Percentiles rank a stretch among this genome's conserved stretches.
Conservation (phyloP, 53 echinoderm and acorn worm genomes). For the Zoroaster sp. region DNA sequence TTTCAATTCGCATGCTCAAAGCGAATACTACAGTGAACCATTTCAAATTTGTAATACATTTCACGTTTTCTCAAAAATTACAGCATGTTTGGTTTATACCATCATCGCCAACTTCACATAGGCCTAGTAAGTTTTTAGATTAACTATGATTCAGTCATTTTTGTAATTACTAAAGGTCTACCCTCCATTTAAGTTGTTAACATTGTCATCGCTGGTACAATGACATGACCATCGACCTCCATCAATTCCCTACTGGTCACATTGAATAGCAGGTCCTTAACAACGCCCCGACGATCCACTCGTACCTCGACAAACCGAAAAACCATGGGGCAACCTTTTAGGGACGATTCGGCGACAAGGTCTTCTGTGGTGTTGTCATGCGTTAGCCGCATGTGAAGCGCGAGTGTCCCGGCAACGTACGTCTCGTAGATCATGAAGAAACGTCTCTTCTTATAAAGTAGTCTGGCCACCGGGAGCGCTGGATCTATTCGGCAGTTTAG, state of each 20-base stretch:
- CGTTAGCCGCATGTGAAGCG: background rate
- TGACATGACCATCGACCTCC: background rate
- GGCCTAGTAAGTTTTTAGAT: too few species aligned
- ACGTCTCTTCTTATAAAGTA: background rate
- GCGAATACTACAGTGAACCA: too few species aligned
- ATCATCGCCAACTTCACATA: too few species aligned
- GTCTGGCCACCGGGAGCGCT: background rate
- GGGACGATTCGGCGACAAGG: background rate
- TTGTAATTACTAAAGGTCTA: too few species aligned
- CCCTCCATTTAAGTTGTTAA: too few species aligned
- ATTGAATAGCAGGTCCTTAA: background rate
- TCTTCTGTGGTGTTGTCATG: background rate
- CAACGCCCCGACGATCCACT: background rate
- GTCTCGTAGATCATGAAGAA: constrained; percentile 33
- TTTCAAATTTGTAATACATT: too few species aligned
- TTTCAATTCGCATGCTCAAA: too few species aligned
- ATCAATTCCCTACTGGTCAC: background rate
- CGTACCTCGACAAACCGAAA: constrained; percentile 7
- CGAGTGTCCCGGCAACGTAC: background rate
- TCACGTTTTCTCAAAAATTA: too few species aligned
- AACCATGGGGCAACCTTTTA: background rate
- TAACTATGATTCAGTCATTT: too few species aligned
- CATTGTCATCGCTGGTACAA: background rate
- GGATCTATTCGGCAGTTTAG: background rate
- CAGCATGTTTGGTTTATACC: too few species aligned